phyloP scores from a whole-genome alignment of 2,113 vertebrate species.

The Atherinomorus stipes region DNA sequence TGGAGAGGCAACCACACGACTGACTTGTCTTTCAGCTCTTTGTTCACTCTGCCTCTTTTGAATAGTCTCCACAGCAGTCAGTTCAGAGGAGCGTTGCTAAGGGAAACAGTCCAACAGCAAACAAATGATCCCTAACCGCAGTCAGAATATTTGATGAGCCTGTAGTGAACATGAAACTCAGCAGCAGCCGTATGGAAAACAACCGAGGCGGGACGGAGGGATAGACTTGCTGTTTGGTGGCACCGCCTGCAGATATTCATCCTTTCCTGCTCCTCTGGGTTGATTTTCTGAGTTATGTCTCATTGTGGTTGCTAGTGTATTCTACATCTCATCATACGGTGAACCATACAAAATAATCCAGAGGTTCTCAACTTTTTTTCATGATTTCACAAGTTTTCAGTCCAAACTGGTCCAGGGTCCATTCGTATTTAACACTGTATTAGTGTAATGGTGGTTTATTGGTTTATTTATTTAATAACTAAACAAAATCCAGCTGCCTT shows the following conservation, averaged over 20 bases:
- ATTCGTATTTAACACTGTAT: too few relatives aligned
- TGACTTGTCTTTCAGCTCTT: conserved; percentile 40
- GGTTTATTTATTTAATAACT: too few relatives aligned
- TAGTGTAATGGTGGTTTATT: too few relatives aligned
- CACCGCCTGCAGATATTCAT: background rate
- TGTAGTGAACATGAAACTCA: conserved; percentile 56
- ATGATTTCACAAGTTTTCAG: too few relatives aligned
- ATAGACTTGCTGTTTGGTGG: conserved; percentile 13
- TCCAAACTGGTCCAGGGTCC: too few relatives aligned
- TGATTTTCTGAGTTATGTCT: conserved; percentile 40
- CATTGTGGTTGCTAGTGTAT: conserved; percentile 38
- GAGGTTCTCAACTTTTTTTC: too few relatives aligned
- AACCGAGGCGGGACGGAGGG: conserved; percentile 18
- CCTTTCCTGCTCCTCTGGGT: background rate
- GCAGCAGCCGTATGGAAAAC: conserved; percentile 57
- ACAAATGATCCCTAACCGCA: conserved; percentile 62
- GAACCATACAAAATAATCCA: conserved; percentile 24
- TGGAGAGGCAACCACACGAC: conserved; percentile 40
- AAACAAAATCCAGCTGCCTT: too few relatives aligned
- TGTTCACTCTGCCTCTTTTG: conserved; percentile 49
- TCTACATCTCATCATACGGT: conserved; percentile 2
- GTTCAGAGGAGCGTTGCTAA: conserved; percentile 60
- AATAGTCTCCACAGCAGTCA: conserved; percentile 43
- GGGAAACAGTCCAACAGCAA: conserved; percentile 64
- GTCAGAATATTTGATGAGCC: conserved; percentile 59